These are phyloP conservation scores for Andricus quercusramuli DNA, from an alignment of 2,888 invertebrate species.

Conservation along the genomic window DNA sequence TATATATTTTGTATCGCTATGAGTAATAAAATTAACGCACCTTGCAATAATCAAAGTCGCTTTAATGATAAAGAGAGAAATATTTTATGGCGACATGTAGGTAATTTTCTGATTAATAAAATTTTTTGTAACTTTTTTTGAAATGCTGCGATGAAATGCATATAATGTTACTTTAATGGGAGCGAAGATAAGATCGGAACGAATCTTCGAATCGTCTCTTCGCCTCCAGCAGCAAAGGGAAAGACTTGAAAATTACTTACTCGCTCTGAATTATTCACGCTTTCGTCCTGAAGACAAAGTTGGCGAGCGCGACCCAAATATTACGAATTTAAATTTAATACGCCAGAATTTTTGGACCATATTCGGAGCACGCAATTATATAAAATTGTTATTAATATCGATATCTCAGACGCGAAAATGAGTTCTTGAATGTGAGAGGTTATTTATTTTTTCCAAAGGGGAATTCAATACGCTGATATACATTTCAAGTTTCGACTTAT, in stretches of 20 bases:
- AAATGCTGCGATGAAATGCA: slow-evolving; percentile 24
- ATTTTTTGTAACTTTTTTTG: slow-evolving; percentile 14
- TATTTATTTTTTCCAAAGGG: not conserved
- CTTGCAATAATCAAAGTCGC: slow-evolving; percentile 22
- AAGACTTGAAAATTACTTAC: slow-evolving; percentile 37
- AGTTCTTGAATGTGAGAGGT: slow-evolving; percentile 41
- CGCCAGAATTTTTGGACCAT: slow-evolving; percentile 6
- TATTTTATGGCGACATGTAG: not conserved
- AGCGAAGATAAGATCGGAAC: slow-evolving; percentile 39
- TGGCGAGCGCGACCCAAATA: slow-evolving; percentile 33
- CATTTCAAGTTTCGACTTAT: not conserved
- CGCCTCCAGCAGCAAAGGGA: slow-evolving; percentile 30
- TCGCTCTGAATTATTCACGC: slow-evolving; percentile 41
- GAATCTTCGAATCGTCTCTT: slow-evolving; percentile 41
- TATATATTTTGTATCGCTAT: not conserved
- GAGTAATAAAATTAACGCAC: slow-evolving; percentile 22
- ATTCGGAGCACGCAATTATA: slow-evolving; percentile 35
- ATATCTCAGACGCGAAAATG: slow-evolving; percentile 44
- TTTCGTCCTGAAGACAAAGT: slow-evolving; percentile 37
- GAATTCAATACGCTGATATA: not conserved
- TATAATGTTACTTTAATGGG: slow-evolving; percentile 41
- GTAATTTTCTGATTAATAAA: slow-evolving; percentile 26
- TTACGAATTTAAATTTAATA: slow-evolving; percentile 25
- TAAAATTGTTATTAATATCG: slow-evolving; percentile 32
- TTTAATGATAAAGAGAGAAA: slow-evolving; percentile 19